Conservation (phyloP, 2,113 vertebrate genomes). For the Kryptolebias marmoratus region DNA sequence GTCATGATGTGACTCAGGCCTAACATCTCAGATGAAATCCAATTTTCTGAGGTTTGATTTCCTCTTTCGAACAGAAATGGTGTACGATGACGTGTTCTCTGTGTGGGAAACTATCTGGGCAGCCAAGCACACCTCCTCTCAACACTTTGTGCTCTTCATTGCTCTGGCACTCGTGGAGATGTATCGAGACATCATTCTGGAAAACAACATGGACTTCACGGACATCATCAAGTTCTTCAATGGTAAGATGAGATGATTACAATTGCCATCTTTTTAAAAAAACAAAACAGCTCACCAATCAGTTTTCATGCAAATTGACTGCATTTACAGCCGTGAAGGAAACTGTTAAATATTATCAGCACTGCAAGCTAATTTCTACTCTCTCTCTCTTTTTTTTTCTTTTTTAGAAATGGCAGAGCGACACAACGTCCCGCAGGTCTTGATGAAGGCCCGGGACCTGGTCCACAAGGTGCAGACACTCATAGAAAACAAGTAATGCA, state of each 20-base stretch:
- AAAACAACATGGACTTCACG: conserved; percentile 99
- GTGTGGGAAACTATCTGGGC: conserved; percentile 99
- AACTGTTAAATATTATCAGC: neutral
- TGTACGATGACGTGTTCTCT: conserved; percentile 94
- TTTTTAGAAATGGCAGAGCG: conserved; percentile 92
- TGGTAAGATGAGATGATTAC: conserved; percentile 75
- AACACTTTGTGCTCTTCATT: conserved; percentile 96
- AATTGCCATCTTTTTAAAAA: neutral
- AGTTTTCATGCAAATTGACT: neutral
- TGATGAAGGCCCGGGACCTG: conserved; percentile 92
- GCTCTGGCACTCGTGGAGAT: conserved; percentile 94
- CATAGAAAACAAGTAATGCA: conserved; percentile 96
- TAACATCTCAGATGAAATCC: neutral
- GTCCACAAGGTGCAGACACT: conserved; percentile 97
- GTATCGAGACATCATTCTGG: conserved; percentile 95
- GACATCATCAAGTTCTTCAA: conserved; percentile 99
- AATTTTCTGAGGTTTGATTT: neutral
- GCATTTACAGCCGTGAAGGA: neutral
- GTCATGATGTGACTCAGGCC: neutral
- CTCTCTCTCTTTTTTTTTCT: conserved; percentile 8
- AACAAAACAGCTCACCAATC: neutral
- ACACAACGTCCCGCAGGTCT: conserved; percentile 90
- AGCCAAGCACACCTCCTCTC: conserved; percentile 88
- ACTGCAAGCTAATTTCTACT: neutral
- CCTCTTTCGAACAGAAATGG: conserved; percentile 84